These are phyloP conservation scores for Toxonevra muliebris DNA, from an alignment of 2,888 invertebrate genomes.

Conservation along the genomic window DNA sequence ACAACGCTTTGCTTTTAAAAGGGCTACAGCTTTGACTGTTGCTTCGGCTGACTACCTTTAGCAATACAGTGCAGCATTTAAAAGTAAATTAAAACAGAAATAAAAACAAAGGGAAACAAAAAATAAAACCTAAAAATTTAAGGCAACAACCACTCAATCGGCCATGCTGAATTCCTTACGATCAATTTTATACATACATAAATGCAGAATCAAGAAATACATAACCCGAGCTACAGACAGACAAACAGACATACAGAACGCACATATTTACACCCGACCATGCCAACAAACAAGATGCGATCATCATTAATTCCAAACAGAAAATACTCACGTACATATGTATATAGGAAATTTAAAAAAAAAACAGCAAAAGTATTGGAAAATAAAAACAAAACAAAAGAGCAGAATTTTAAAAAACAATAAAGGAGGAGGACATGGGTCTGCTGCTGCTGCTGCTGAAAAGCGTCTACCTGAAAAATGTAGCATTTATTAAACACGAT, in stretches of 20 bases:
- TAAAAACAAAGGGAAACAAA: conserved; percentile 9
- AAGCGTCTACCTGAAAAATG: conserved; percentile 29
- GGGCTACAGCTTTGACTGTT: conserved; percentile 2
- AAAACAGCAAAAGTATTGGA: conserved; percentile 9
- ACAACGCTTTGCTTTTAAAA: conserved; percentile 19
- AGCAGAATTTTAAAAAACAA: background rate
- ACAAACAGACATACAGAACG: background rate
- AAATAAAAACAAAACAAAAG: conserved; percentile 1
- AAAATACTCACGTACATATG: conserved; percentile 5
- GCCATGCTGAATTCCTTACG: conserved; percentile 61
- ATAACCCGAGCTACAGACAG: background rate
- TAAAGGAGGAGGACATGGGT: conserved; percentile 25
- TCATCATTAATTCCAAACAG: conserved; percentile 37
- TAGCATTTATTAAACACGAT: conserved; percentile 25
- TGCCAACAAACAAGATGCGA: conserved; percentile 36
- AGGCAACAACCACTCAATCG: conserved; percentile 47
- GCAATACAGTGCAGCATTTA: conserved; percentile 21
- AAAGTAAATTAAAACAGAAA: conserved; percentile 28
- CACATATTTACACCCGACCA: conserved; percentile 28
- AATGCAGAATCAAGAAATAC: conserved; percentile 18
- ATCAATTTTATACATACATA: conserved; percentile 34
- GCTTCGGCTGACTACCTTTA: conserved; percentile 20
- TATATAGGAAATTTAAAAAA: conserved; percentile 12
- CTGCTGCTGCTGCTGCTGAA: conserved; percentile 20
- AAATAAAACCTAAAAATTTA: conserved; percentile 1